A percentile compares a stretch with the other conserved stretches of the same genome.
These are phyloP conservation scores for Eupithecia vulgata DNA, from an alignment of 2,888 invertebrate genomes.

Conservation along the genomic window DNA sequence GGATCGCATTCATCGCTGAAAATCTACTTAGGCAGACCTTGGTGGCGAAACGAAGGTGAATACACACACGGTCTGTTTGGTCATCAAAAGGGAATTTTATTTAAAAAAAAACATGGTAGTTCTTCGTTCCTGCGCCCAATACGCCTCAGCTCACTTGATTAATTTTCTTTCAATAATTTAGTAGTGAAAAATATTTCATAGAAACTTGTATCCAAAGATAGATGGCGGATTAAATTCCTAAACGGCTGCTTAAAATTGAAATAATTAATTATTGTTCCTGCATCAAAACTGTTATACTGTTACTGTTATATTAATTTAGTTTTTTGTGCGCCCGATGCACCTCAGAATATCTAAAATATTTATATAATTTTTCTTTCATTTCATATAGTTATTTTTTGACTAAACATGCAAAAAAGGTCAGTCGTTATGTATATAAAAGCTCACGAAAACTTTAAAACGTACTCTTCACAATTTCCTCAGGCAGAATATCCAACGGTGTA, in stretches of 20 bases:
- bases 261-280: background rate
- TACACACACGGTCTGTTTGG: background rate
- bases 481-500: background rate
- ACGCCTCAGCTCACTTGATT: background rate
- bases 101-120: background rate
- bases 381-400: background rate
- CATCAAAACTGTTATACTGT: background rate
- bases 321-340: background rate
- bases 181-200: background rate
- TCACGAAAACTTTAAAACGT: background rate
- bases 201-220: background rate
- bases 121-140: background rate
- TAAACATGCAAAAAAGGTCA: background rate
- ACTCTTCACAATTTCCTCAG: background rate
- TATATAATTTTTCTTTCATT: background rate
- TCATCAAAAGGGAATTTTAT: background rate
- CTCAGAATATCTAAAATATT: background rate
- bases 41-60: slow-evolving; percentile 42
- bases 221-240: too few species aligned
- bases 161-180: background rate
- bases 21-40: slow-evolving; percentile 56
- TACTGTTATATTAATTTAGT: background rate
- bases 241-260: background rate
- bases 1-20: slow-evolving; percentile 59
- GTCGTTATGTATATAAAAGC: background rate